Base-by-base conservation (phyloP, 2,797 vertebrate genomes). In the Rhinophrynus dorsalis region DNA sequence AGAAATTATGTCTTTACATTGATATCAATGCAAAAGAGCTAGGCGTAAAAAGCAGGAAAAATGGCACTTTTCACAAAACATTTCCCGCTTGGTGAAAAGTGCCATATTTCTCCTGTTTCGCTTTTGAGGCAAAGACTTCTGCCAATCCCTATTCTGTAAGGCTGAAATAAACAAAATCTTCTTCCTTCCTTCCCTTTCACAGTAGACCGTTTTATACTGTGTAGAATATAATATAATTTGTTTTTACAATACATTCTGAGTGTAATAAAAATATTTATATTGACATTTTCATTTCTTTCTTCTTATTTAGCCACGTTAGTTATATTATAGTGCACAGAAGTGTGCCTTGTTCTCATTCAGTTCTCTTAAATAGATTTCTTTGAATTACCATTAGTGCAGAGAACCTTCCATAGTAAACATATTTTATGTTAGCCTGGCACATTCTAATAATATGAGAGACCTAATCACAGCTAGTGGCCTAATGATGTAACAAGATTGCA, bases 381-480 rank as follows among this genome's bases (percentile, higher is more conserved):
- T 40, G 20, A 42, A 65, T 65, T 63, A 64, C 54, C 68, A 64
- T 72, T 59, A 58, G 21, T 33, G 52, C 15, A 48, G 35, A 51
- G 59, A 65, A 59, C 35, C 15, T 8, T 30, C 52, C n/a, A 45
- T 17, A 21, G 45, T 59, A 67, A 73, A 67, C 47, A 44, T 73
- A 27, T 66, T 69, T 60, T 40, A 59, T 54, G 47, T 33, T 21
- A 27, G 45, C 42, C 24, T 13, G 48, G 61, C 69, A 73, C 21
- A 54, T 35, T 57, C 55, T 44, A 66, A 66, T 60, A 67, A 54
- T 59, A 66, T 33, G 17, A 17, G 38, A 58, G 44, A 37, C 50
- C 38, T 60, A 59, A 60, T 66, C 62, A 66, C 27, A 32, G 21
- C 57, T 47, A 21, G 15, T 26, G 15, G 23, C 27, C 11, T 66